Percentiles rank a stretch among this genome's conserved stretches.
Evolutionary conservation across 2,113 vertebrate species (phyloP).

Genomic region (Fulmarus glacialis): DNA sequence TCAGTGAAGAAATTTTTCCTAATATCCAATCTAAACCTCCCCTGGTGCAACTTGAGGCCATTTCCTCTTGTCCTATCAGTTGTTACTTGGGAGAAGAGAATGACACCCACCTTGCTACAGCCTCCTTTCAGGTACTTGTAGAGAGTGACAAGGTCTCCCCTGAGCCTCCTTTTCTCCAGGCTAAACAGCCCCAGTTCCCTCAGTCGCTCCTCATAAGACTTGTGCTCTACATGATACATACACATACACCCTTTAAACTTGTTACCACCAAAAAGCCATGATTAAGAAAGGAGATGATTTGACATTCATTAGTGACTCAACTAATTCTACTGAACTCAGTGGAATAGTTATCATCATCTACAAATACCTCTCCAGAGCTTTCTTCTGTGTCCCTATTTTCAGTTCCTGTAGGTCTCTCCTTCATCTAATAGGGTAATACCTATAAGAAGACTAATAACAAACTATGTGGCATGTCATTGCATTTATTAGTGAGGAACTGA

Average conservation of each 20-base stretch:
- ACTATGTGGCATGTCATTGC: neutral
- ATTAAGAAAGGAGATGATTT: neutral
- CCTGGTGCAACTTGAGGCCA: too few species aligned
- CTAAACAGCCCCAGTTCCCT: too few species aligned
- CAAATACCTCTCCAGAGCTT: neutral
- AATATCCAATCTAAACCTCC: too few species aligned
- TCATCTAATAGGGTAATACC: neutral
- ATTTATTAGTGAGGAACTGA: neutral
- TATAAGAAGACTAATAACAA: neutral
- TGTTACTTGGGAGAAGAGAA: too few species aligned
- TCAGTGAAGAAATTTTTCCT: too few species aligned
- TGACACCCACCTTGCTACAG: too few species aligned
- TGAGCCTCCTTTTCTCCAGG: too few species aligned
- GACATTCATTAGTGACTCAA: neutral
- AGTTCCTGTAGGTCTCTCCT: neutral
- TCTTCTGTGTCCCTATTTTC: neutral
- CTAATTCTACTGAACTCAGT: neutral
- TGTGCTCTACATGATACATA: neutral
- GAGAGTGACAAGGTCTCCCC: too few species aligned
- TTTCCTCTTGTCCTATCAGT: too few species aligned
- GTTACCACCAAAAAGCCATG: neutral
- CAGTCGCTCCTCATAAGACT: too few species aligned
- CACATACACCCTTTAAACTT: neutral
- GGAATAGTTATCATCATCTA: neutral
- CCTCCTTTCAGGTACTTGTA: too few species aligned